Evolutionary conservation across 2,797 vertebrate species (phyloP), one percentile per base, ranked within the genome.

Genomic region (Mormyrus proboscirostris): DNA sequence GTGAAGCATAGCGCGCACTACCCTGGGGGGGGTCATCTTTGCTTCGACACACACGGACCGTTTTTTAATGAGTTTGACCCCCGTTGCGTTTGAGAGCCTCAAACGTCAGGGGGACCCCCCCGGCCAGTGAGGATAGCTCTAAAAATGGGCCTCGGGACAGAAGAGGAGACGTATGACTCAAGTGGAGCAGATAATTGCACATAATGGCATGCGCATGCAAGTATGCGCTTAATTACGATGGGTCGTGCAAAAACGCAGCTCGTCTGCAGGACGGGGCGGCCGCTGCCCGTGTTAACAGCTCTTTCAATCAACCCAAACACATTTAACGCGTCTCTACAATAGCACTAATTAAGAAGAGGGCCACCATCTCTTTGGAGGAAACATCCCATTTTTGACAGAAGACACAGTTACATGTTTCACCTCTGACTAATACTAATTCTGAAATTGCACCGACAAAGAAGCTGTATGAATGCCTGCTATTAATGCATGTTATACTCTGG

Each of bases 141-240:
- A 14, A n/a, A 47, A 50, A 50, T 3, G 3, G 7, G 44, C 83
- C 83, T 53, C 49, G 4, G 47, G 83, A 85, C 47, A 79, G 73
- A 79, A 79, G 5, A 47, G 50, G 49, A 33, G 50, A 85, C 50
- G 83, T 22, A 22, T 51, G 50, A 85, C 83, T 85, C 47, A 85
- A 85, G 83, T 85, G 83, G 25, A 89, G 82, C 88, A 50, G 82
- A 38, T 62, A 86, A 59, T 89, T 62, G 55, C 82, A 51, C 38
- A 86, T 50, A 89, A 69, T 89, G 59, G 62, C 47, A 29, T 44
- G 29, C 55, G 22, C 49, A 57, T 69, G 49, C 47, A 89, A 41
- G 73, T 50, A 50, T 44, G 38, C 16, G 38, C 73, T 51, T 85
- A 85, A 85, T 85, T 50, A 85, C n/a, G 10, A 25, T 7, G 55